Base-by-base conservation (phyloP, 2,888 invertebrate genomes). In the Xanthostigma xanthostigma region DNA sequence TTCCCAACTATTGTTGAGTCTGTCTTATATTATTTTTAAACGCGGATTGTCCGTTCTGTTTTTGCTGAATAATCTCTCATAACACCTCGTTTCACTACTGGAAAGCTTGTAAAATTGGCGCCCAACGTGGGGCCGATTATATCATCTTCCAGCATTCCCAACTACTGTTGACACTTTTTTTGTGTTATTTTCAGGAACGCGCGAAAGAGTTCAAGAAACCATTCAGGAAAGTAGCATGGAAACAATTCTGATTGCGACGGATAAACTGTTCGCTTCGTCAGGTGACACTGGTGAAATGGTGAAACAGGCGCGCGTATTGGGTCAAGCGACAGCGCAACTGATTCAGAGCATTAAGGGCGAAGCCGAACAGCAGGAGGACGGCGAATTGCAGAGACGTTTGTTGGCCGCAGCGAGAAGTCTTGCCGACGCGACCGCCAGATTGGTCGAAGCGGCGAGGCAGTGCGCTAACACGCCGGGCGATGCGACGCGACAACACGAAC, bases 291-390 rank as follows among this genome's bases (percentile, higher is more conserved):
- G 83, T 8, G 94, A 95, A 68, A 95, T 96, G 95, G 87, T 97
- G 41, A 79, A 83, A 0, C 94, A 95, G 62, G 95, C 96, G 0
- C 71, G 91, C 45, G 79, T 88, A 35, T 72, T 96, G 50, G 95
- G 95, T 0, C 90, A 92, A 69, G 95, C 95, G 17, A 96, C 95
- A 0, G 91, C 95, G 0, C 84, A 90, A 54, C 75, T 97, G 50
- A 95, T 97, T 51, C 87, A 90, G 60, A 88, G 88, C 58, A 95
- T 98, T 60, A 93, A 96, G 71, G 83, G 90, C 43, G 94, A 97
- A 63, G 97, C 97, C 0, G 94, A 94, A 60, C 77, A 78, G 38
- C 84, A 90, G 59, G 81, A 85, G 0, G 87, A 87, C 64, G 83
- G 90, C 0, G 93, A 93, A 48, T 75, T 85, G n/a, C 94, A 95